phyloP scores from a whole-genome alignment of 2,888 invertebrate genomes.

The Entomobrya multifasciata region DNA sequence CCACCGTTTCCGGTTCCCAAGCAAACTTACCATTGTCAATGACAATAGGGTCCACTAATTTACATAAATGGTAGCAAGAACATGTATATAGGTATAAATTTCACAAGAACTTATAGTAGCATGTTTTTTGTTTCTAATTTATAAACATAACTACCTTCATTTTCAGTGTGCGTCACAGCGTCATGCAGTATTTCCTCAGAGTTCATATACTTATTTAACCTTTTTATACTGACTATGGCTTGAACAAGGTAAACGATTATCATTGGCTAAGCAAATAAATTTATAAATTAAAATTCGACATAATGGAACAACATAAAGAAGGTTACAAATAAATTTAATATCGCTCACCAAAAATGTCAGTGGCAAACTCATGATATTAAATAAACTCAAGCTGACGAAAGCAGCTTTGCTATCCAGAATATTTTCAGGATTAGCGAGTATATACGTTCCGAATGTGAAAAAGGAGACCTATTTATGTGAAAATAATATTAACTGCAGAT shows the following conservation, averaged over 20 bases:
- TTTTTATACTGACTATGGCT: conserved; percentile 82
- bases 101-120: too few relatives aligned
- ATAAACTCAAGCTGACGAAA: too few relatives aligned
- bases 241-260: too few relatives aligned
- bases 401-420: conserved; percentile 89
- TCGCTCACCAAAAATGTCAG: conserved; percentile 86
- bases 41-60: conserved; percentile 84
- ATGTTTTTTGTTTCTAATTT: too few relatives aligned
- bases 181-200: conserved; percentile 83
- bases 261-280: conserved; percentile 52
- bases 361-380: conserved; percentile 93
- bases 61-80: too few relatives aligned
- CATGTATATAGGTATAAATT: background rate
- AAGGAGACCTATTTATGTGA: too few relatives aligned
- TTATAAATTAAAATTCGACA: too few relatives aligned
- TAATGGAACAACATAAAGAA: background rate
- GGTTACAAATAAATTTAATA: too few relatives aligned
- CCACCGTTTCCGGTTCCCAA: conserved; percentile 86
- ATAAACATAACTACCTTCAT: conserved; percentile 28
- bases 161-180: conserved; percentile 80
- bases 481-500: too few relatives aligned
- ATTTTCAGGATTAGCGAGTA: too few relatives aligned
- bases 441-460: too few relatives aligned
- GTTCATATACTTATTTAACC: conserved; percentile 84
- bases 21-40: conserved; percentile 93